Conservation (phyloP, 2,113 vertebrate species). For the Lophura nycthemera region DNA sequence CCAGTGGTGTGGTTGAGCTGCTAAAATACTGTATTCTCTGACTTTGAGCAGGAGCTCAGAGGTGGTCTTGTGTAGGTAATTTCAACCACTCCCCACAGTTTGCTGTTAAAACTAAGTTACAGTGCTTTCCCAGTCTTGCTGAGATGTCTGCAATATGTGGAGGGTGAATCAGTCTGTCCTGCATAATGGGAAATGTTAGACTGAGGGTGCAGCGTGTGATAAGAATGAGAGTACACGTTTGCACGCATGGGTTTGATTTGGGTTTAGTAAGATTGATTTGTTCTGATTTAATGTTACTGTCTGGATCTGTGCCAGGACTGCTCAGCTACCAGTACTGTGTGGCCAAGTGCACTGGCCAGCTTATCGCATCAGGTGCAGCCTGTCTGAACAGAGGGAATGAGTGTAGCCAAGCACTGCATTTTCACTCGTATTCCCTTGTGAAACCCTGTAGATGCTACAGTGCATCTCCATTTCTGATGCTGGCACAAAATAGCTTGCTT, state of each 20-base stretch:
- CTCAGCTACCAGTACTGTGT: background rate
- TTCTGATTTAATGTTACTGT: background rate
- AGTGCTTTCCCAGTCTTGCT: background rate
- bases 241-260: background rate
- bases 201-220: background rate
- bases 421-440: background rate
- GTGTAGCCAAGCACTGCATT: background rate
- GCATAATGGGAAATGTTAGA: background rate
- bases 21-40: background rate
- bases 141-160: background rate
- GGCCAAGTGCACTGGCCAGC: background rate
- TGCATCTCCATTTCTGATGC: background rate
- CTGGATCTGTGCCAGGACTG: background rate
- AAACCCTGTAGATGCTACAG: background rate
- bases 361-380: rapidly evolving
- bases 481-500: background rate
- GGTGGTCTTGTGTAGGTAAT: background rate
- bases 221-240: background rate
- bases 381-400: background rate
- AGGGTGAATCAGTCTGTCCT: background rate
- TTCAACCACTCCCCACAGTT: background rate
- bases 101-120: background rate
- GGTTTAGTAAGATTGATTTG: background rate
- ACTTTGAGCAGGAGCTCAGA: background rate
- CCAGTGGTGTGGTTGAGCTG: background rate